Evolutionary conservation across 1,140 invertebrate genomes (phyloP), one percentile per base, ranked within the genome.

Genomic region (Lasioglossum baleicum): DNA sequence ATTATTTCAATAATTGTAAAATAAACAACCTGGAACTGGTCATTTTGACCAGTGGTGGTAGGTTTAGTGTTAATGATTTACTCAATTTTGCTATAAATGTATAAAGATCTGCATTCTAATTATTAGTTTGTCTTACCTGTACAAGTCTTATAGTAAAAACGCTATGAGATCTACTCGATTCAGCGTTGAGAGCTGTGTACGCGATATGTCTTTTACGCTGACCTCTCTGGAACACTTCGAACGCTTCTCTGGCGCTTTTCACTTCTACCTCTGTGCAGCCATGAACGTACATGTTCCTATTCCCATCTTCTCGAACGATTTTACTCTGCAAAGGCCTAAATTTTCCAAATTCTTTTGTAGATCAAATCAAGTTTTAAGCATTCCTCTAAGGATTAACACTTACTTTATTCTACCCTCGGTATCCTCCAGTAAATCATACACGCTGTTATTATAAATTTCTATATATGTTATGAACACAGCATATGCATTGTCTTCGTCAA

Each of bases 371-470:
- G 20, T 15, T 0, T 75, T 42, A 20, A 61, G 10, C 60, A 53
- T 6, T 11, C n/a, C 51, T 44, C 2, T 15, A 65, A 53, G 31
- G 13, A n/a, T 0, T 72, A 26, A 56, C 40, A 86, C 85, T 84
- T 84, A 94, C 93, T 92, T 94, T 40, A 87, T 65, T 84, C 90
- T 89, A 1, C 90, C 81, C 63, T 95, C 92, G 83, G 96, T 96
- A 70, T 97, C 95, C 88, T 99, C 98, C 4, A 99, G 93, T 26
- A 99, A 94, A 95, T 99, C 99, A 93, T 98, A 99, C 10, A 99
- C 97, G 91, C 95, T 97, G 88, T 99, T 99, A 90, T 99, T 99
- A 92, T 99, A 99, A 88, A 99, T 97, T 93, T 99, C 99, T 71
- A 99, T 95, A 90, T 98, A 99, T 7, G 97, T 98, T 8, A 99